Base-by-base conservation (phyloP, 1,140 invertebrate genomes). In the Sycobia sp. region DNA sequence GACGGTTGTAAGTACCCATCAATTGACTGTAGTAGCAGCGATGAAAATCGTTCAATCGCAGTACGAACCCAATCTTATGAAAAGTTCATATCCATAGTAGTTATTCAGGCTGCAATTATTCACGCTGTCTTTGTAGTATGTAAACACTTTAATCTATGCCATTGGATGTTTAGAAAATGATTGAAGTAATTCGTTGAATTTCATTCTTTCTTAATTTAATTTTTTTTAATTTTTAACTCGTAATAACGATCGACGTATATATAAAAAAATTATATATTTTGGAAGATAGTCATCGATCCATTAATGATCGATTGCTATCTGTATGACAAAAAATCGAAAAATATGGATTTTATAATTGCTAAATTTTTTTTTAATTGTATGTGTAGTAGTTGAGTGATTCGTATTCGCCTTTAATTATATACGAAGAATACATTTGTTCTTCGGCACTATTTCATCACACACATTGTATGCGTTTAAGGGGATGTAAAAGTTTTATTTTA, bases 1-100 rank as follows among this genome's bases (percentile, higher is more conserved):
- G 91, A 93, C 80, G 88, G 89, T 83, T 92, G 90, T 92, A 88
- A 91, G 90, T 89, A 82, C 71, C 73, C 49, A 65, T 29, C 47
- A 58, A 58, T 58, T 58, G 55, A 53, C 27, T 53, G 55, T 65
- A 63, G 53, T 63, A 65, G 47, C 62, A 53, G 55, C 55, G 41
- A 65, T 51, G 55, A 67, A 62, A 67, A n/a, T 67, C 56, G 49
- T 60, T 64, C 66, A 39, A 59, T 59, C 27, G 41, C 62, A 67
- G 65, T 67, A 61, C 60, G 14, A 53, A 23, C 66, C 51, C 53
- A 62, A 41, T 55, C 63, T 61, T 68, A 71, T 55, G 67, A 69
- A 69, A 70, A 75, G 58, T 67, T 73, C 62, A 59, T 75, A 68
- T 73, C 71, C 56, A 65, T 70, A 57, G 62, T 79, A 68, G 69